Percentiles rank a stretch among this genome's conserved stretches.
Conservation (phyloP, 2,888 invertebrate species). For the Hemistola chrysoprasaria region DNA sequence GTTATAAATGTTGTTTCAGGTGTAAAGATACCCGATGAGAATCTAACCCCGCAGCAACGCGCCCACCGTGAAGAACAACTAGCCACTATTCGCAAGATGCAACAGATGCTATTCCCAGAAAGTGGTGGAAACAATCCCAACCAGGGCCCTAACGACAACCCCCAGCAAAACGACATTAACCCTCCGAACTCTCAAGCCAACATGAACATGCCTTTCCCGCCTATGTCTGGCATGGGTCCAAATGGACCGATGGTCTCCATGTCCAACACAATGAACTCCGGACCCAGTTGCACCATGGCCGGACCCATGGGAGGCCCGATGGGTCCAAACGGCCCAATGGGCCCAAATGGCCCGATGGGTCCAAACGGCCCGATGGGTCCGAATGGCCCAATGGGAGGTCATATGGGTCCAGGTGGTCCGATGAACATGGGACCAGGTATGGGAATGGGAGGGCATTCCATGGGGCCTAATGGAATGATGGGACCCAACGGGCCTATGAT, state of each 20-base stretch:
- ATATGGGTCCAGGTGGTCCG: conserved; percentile 62
- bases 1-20: conserved; percentile 58
- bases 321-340: conserved; percentile 58
- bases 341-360: conserved; percentile 60
- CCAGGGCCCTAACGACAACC: conserved; percentile 51
- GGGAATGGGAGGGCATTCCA: conserved; percentile 25
- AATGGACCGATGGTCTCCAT: conserved; percentile 75
- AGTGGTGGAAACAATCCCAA: conserved; percentile 70
- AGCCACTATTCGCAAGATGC: conserved; percentile 95
- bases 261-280: conserved; percentile 70
- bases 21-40: conserved; percentile 97
- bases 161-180: conserved; percentile 61
- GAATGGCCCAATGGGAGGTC: conserved; percentile 48
- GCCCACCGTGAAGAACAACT: conserved; percentile 96
- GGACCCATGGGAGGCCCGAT: conserved; percentile 66
- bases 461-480: conserved; percentile 43
- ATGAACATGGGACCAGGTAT: conserved; percentile 49
- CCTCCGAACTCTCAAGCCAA: conserved; percentile 66
- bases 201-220: conserved; percentile 69
- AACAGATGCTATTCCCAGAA: conserved; percentile 95
- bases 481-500: conserved; percentile 48
- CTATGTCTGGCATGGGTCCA: conserved; percentile 65
- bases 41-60: conserved; percentile 97
- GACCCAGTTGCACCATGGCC: conserved; percentile 74
- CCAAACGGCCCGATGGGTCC: conserved; percentile 54